phyloP scores from a whole-genome alignment of 2,797 vertebrate species.

The Sarcoramphus papa region DNA sequence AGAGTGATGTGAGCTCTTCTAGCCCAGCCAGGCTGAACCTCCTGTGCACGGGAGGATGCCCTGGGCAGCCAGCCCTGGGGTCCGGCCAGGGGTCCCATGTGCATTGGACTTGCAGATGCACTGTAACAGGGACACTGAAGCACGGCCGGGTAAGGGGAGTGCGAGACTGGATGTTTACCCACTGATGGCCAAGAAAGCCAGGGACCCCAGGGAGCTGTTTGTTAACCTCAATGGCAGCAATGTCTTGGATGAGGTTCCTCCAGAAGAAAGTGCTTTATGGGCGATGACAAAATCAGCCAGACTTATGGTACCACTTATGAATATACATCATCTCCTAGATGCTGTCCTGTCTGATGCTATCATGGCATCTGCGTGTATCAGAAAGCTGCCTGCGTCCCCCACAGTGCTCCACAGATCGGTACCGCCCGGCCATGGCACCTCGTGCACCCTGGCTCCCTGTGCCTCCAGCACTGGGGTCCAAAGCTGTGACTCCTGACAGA shows the following conservation, averaged over 20 bases:
- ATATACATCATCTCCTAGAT: background rate
- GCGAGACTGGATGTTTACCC: background rate
- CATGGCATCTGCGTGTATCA: rapidly evolving
- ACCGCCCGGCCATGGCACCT: background rate
- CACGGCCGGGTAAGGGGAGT: rapidly evolving
- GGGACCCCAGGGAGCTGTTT: background rate
- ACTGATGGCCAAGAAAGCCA: background rate
- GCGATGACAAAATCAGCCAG: background rate
- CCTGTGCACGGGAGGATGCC: background rate
- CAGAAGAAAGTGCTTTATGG: background rate
- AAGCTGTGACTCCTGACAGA: background rate
- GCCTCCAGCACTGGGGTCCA: background rate
- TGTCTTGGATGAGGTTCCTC: background rate
- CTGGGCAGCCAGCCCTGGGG: background rate
- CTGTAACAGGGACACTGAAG: background rate
- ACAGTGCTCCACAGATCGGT: rapidly evolving
- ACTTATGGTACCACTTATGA: background rate
- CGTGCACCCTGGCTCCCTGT: background rate
- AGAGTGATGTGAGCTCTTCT: background rate
- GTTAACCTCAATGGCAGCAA: background rate
- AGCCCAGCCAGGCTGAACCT: background rate
- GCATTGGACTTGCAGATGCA: background rate
- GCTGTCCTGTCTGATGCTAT: background rate
- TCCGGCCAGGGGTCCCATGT: background rate
- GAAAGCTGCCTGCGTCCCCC: background rate